These are phyloP conservation scores for Coptodon bakossiorum DNA, from an alignment of 2,113 vertebrate species.

Conservation along the genomic window DNA sequence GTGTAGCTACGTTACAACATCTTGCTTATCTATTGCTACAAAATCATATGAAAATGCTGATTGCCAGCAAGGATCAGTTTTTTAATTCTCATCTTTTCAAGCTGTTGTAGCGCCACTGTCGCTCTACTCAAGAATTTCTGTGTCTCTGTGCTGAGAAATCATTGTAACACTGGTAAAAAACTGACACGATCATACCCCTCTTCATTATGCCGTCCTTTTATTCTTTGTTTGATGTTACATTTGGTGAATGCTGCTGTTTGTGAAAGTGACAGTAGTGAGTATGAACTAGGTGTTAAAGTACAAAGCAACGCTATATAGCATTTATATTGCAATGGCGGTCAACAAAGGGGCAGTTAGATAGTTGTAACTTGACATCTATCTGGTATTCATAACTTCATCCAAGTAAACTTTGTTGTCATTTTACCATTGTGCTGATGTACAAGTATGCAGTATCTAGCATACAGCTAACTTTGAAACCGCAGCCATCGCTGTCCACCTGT, in stretches of 20 bases:
- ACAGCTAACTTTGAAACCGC: not conserved
- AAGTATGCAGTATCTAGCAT: not conserved
- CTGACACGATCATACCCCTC: not conserved
- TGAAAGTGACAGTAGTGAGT: not conserved
- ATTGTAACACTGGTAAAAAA: not conserved
- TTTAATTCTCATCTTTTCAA: not conserved
- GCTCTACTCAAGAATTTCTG: not conserved
- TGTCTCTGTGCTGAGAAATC: not conserved
- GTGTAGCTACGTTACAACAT: not conserved
- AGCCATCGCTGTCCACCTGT: not conserved
- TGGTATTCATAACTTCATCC: not conserved
- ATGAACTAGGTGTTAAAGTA: not conserved
- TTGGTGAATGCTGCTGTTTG: not conserved
- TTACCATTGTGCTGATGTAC: not conserved
- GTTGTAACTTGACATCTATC: not conserved
- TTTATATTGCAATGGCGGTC: not conserved
- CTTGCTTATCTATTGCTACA: not conserved
- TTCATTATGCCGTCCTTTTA: not conserved
- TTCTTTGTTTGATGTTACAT: not conserved
- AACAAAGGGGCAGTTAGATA: not conserved
- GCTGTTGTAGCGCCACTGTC: not conserved
- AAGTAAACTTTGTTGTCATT: not conserved
- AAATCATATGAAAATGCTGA: not conserved
- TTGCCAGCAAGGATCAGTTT: not conserved
- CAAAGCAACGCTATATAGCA: not conserved